Base-by-base conservation (phyloP, 1,140 invertebrate genomes). In the Listronotus oregonensis region DNA sequence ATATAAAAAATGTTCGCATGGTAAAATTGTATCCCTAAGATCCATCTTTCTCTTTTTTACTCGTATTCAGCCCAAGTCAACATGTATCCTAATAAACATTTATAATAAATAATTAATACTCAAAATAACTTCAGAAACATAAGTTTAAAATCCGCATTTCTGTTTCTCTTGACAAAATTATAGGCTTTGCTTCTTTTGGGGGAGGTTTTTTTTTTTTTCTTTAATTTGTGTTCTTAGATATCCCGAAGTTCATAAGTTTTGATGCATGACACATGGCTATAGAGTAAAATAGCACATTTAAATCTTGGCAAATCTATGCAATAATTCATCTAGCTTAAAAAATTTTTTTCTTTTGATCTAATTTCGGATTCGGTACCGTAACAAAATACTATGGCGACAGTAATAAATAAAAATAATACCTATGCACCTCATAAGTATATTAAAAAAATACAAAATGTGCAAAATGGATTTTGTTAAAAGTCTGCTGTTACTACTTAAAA, bases 301-400 rank as follows among this genome's bases (percentile, higher is more conserved):
- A 58, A 58, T 15, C 56, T 58, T 58, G 56, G 56, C 56, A 47
- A 58, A 58, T 46, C 32, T 58, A 27, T 58, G 56, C 56, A 34
- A 37, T 58, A 58, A 58, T 17, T 58, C 43, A 58, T 12, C 18
- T 12, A 21, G 43, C 43, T 17, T 47, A n/a, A 34, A 7, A n/a
- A 32, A 42, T n/a, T n/a, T n/a, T 37, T 44, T 58, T 58, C 56
- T 44, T 58, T 58, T 58, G 56, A 58, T 58, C 56, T 58, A 58
- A 58, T 44, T 56, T 42, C 39, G 52, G 31, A 42, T 15, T 56
- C 52, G n/a, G 14, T 42, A 56, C 34, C 34, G 37, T 6, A 31
- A 34, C 31, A 27, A 14, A 14, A 31, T 27, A 27, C 21, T 27
- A 5, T 27, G 21, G 21, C 21, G 21, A 27, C 21, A 27, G 21